These are phyloP conservation scores for Phyllostomus hastatus DNA, from an alignment of 2,113 vertebrate genomes.

Conservation along the genomic window DNA sequence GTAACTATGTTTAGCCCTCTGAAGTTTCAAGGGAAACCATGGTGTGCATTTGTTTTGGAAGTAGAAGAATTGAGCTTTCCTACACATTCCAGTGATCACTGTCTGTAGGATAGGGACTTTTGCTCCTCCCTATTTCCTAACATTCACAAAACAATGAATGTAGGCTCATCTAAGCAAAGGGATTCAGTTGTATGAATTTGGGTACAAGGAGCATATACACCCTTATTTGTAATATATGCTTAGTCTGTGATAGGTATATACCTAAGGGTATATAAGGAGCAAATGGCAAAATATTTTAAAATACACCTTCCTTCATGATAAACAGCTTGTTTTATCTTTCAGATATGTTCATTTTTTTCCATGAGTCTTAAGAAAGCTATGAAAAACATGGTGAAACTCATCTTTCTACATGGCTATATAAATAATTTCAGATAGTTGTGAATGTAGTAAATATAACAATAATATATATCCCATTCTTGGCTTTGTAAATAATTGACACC, in stretches of 20 bases:
- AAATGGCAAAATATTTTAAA: conserved; percentile 3
- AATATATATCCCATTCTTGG: not conserved
- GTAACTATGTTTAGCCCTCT: not conserved
- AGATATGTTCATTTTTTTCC: not conserved
- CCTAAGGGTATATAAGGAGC: not conserved
- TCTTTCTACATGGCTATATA: not conserved
- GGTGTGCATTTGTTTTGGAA: not conserved
- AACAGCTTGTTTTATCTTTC: not conserved
- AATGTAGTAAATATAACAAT: not conserved
- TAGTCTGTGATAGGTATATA: not conserved
- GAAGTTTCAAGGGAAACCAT: not conserved
- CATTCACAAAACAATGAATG: not conserved
- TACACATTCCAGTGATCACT: not conserved
- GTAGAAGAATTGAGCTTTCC: not conserved
- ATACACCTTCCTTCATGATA: not conserved
- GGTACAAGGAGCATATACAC: not conserved
- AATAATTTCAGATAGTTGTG: not conserved
- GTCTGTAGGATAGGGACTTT: not conserved
- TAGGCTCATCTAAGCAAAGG: not conserved
- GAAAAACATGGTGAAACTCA: not conserved
- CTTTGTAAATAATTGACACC: conserved; percentile 1
- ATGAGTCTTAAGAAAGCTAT: not conserved
- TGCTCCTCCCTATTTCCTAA: not conserved
- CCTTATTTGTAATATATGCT: not conserved
- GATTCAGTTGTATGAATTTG: not conserved